Conservation (phyloP, 2,113 vertebrate species). For the Isichthys henryi region DNA sequence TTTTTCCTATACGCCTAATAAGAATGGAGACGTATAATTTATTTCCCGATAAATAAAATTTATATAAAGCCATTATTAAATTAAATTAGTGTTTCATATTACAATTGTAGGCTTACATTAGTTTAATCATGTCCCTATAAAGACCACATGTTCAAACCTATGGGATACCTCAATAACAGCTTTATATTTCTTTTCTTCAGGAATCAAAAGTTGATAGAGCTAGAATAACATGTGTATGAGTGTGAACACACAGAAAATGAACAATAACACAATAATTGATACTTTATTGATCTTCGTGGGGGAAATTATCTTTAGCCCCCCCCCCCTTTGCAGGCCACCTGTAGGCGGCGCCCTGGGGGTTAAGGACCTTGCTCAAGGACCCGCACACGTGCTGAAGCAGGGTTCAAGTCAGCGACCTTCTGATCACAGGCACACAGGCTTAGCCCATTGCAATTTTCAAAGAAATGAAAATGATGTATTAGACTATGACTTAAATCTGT, state of each 20-base stretch:
- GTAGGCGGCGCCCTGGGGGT: no score
- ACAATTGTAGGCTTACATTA: background rate
- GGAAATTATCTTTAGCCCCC: no score
- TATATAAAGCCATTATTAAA: background rate
- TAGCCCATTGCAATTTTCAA: background rate
- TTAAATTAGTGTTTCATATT: background rate
- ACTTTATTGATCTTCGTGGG: no score
- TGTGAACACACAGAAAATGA: background rate
- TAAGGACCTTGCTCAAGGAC: no score
- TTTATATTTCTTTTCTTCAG: background rate
- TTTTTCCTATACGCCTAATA: background rate
- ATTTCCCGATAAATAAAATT: background rate
- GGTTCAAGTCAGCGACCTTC: no score
- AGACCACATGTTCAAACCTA: background rate
- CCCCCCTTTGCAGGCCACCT: no score
- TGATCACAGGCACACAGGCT: no score
- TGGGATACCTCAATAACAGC: background rate
- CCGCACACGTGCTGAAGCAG: no score
- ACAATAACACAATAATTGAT: no score
- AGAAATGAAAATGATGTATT: background rate
- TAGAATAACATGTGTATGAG: background rate
- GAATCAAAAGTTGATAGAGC: background rate
- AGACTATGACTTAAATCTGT: background rate
- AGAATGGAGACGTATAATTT: background rate
- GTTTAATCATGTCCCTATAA: background rate